These are phyloP conservation scores for Malacoctenus gilli DNA, from an alignment of 2,797 vertebrate genomes.

Conservation along the genomic window DNA sequence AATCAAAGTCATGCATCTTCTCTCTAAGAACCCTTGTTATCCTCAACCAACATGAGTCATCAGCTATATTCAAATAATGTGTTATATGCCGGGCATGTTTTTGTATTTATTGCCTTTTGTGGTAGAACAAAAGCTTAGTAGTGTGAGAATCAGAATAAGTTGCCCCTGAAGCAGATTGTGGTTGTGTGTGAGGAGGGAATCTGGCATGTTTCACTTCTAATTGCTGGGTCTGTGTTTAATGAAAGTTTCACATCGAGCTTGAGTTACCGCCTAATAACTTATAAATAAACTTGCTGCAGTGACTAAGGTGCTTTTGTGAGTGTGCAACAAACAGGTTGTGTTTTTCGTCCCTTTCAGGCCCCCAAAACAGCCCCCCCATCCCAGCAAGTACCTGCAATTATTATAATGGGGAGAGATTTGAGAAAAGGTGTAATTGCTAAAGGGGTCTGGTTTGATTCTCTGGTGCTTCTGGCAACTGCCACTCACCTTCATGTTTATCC, in stretches of 20 bases:
- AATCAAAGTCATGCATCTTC: background rate
- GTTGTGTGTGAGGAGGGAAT: conserved; percentile 47
- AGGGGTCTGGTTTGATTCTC: conserved; percentile 57
- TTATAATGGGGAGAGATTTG: conserved; percentile 62
- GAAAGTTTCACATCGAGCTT: conserved; percentile 43
- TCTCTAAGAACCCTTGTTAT: background rate
- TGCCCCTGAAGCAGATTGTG: conserved; percentile 36
- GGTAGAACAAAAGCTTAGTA: conserved; percentile 1
- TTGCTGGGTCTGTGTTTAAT: conserved; percentile 71
- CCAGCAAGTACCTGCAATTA: conserved; percentile 59
- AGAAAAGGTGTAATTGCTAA: conserved; percentile 59
- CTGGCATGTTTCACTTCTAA: conserved; percentile 70
- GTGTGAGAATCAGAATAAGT: conserved; percentile 12
- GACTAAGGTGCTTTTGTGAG: conserved; percentile 46
- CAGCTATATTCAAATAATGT: background rate
- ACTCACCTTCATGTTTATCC: conserved; percentile 19
- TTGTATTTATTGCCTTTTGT: background rate
- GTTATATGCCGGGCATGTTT: too few species aligned
- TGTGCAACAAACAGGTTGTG: conserved; percentile 30
- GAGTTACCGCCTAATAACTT: conserved; percentile 47
- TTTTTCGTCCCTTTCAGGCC: conserved; percentile 13
- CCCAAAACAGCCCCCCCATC: background rate
- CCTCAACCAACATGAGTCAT: background rate
- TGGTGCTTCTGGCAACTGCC: conserved; percentile 48
- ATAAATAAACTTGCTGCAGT: too few species aligned